Percentiles rank a stretch among this genome's conserved stretches.
These are phyloP conservation scores for Nycticorax nycticorax DNA, from an alignment of 2,113 vertebrate species.

Conservation along the genomic window DNA sequence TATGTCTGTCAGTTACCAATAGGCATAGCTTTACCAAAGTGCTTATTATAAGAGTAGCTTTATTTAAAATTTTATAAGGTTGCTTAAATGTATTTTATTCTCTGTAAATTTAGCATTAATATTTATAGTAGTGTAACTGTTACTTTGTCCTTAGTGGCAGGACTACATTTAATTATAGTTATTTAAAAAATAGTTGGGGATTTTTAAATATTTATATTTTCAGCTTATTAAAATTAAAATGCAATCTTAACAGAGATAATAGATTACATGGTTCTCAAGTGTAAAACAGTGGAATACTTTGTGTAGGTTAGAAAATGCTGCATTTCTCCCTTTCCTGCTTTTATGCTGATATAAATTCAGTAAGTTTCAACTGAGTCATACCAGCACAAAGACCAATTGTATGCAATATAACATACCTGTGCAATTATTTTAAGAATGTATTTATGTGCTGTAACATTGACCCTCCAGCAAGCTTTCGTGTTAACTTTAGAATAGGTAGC, in stretches of 20 bases:
- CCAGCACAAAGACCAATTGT: background rate
- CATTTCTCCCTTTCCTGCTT: background rate
- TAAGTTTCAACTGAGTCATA: background rate
- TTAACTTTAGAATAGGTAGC: background rate
- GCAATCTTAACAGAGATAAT: background rate
- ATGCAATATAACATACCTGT: background rate
- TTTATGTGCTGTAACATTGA: background rate
- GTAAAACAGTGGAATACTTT: background rate
- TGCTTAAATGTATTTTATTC: constrained; percentile 30
- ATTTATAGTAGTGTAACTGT: constrained; percentile 38
- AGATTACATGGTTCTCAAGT: background rate
- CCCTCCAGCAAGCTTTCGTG: background rate
- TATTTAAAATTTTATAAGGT: constrained; percentile 27
- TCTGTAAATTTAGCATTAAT: constrained; percentile 47
- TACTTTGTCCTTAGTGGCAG: constrained; percentile 28
- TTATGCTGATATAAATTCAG: background rate
- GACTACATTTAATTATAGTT: background rate
- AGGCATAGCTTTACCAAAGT: background rate
- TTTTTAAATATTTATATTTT: constrained; percentile 12
- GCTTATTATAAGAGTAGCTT: background rate
- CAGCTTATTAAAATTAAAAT: constrained; percentile 12
- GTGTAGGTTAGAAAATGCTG: background rate
- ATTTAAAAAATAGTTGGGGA: background rate
- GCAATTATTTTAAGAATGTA: background rate
- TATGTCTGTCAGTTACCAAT: background rate